phyloP scores from a whole-genome alignment of 2,113 vertebrate species.

The Formicarius rufipectus region DNA sequence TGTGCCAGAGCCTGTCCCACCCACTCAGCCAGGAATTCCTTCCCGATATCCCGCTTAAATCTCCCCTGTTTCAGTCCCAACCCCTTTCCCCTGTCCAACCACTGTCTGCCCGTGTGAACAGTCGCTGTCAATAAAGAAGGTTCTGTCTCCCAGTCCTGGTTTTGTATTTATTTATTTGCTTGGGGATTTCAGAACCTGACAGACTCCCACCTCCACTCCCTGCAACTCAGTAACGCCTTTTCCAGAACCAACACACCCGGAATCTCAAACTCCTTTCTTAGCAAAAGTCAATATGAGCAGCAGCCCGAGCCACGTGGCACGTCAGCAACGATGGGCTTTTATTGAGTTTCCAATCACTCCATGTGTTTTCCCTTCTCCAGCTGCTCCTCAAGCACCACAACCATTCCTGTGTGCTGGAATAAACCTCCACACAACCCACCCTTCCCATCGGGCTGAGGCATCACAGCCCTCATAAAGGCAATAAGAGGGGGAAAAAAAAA shows the following conservation, averaged over 20 bases:
- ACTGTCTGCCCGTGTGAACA: neutral
- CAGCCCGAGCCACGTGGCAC: neutral
- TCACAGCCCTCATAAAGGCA: constrained; percentile 5
- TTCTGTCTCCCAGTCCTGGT: too few relatives aligned
- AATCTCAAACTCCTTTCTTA: neutral
- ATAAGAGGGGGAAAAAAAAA: neutral
- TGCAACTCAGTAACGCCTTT: neutral
- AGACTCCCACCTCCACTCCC: neutral
- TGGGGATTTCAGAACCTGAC: neutral
- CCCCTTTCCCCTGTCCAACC: neutral
- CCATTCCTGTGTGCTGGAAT: neutral
- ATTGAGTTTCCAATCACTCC: neutral
- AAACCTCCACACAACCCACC: neutral
- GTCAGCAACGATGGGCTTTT: neutral
- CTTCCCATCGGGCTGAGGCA: constrained; percentile 46
- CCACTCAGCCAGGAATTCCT: neutral
- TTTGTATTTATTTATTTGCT: neutral
- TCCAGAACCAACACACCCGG: neutral
- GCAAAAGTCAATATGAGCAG: neutral
- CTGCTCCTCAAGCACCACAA: constrained; percentile 4
- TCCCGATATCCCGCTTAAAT: neutral
- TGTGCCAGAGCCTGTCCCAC: accelerated
- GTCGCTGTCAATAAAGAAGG: neutral
- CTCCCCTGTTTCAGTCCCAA: neutral
- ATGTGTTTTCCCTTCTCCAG: constrained; percentile 11